These are phyloP conservation scores for Euproctis similis DNA, from an alignment of 2,888 invertebrate genomes.

Conservation along the genomic window DNA sequence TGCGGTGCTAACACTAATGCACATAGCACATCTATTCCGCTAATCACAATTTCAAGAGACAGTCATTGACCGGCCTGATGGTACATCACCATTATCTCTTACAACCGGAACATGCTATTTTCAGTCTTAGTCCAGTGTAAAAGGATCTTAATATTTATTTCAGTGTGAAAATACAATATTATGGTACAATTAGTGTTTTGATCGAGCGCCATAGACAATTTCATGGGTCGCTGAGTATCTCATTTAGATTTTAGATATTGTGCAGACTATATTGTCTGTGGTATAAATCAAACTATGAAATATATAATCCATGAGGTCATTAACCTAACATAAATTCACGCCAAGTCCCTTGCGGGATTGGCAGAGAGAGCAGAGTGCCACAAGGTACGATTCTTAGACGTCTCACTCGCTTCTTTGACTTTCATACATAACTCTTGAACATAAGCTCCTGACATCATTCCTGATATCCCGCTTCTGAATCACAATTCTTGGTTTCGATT, in stretches of 20 bases:
- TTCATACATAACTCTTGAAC: too few relatives aligned
- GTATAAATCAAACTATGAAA: conserved; percentile 6
- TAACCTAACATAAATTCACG: too few relatives aligned
- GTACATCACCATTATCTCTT: conserved; percentile 15
- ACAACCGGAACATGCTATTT: conserved; percentile 10
- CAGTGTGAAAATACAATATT: conserved; percentile 28
- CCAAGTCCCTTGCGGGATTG: too few relatives aligned
- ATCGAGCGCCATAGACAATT: conserved; percentile 39
- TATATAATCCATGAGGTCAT: too few relatives aligned
- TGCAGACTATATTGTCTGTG: too few relatives aligned
- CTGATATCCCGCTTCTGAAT: too few relatives aligned
- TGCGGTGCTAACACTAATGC: conserved; percentile 39
- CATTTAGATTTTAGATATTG: conserved; percentile 24
- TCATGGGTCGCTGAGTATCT: conserved; percentile 42
- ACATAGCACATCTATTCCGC: conserved; percentile 39
- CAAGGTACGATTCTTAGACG: too few relatives aligned
- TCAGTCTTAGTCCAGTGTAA: conserved; percentile 11
- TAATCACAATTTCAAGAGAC: conserved; percentile 55
- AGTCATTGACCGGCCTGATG: conserved; percentile 53
- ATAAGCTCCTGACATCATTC: too few relatives aligned
- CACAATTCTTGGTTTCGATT: too few relatives aligned
- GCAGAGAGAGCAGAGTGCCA: too few relatives aligned
- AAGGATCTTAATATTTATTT: conserved; percentile 17
- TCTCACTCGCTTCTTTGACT: too few relatives aligned
- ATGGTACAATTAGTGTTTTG: conserved; percentile 43